Conservation (phyloP, 2,888 invertebrate species). For the Acleris emargana region DNA sequence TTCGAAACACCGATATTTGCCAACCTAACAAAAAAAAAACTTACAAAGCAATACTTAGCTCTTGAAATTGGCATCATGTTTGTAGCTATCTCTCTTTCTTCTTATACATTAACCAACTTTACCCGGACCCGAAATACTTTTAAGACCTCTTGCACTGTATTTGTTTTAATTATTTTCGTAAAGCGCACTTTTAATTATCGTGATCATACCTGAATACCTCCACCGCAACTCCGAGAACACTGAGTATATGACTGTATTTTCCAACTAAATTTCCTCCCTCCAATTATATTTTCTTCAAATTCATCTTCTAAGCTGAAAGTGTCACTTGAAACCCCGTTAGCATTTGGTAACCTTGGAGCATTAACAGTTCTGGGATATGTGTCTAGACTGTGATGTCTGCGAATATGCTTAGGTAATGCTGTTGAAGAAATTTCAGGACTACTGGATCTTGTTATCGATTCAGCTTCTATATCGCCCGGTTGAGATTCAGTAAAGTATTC, state of each 20-base stretch:
- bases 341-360: conserved; percentile 51
- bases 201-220: conserved; percentile 86
- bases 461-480: conserved; percentile 66
- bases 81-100: too few species aligned
- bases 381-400: conserved; percentile 68
- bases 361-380: conserved; percentile 48
- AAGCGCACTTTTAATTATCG: background rate
- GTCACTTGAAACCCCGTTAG: conserved; percentile 52
- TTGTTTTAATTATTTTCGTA: too few species aligned
- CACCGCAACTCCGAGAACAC: conserved; percentile 92
- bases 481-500: conserved; percentile 92
- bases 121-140: too few species aligned
- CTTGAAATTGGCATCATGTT: background rate
- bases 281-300: conserved; percentile 66
- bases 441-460: conserved; percentile 52
- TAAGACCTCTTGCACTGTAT: too few species aligned
- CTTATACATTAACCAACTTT: too few species aligned
- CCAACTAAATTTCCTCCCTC: conserved; percentile 87
- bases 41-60: background rate
- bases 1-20: conserved; percentile 89
- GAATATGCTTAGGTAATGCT: conserved; percentile 61
- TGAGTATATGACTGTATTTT: conserved; percentile 90
- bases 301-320: conserved; percentile 48
- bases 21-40: conserved; percentile 72
- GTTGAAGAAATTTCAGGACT: conserved; percentile 52